These are phyloP conservation scores for Macroramphosus scolopax DNA, from an alignment of 2,797 vertebrate species.

Conservation along the genomic window DNA sequence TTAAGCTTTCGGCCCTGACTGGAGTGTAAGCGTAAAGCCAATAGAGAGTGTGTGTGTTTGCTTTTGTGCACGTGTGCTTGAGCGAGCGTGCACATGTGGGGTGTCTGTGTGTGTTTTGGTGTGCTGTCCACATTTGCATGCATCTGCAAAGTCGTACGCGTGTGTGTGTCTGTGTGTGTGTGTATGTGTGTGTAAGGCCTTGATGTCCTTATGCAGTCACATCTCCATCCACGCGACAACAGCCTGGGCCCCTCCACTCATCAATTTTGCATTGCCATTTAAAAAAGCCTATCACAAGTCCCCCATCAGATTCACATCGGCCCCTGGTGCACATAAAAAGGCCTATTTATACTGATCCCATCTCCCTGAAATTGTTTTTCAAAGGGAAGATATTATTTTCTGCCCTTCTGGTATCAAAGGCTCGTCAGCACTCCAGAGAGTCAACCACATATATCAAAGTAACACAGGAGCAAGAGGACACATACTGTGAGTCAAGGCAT, in stretches of 20 bases:
- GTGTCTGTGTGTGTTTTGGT: conserved; percentile 17
- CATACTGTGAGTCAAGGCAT: conserved; percentile 55
- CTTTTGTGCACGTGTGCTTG: conserved; percentile 11
- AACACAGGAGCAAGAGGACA: conserved; percentile 73
- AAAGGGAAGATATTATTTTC: conserved; percentile 82
- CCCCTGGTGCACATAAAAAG: conserved; percentile 77
- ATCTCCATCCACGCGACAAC: conserved; percentile 76
- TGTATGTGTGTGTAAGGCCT: conserved; percentile 54
- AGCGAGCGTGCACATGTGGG: conserved; percentile 10
- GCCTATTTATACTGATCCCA: conserved; percentile 81
- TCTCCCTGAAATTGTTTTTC: conserved; percentile 82
- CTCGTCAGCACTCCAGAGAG: conserved; percentile 71
- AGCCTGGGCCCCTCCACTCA: conserved; percentile 74
- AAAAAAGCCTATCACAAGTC: conserved; percentile 79
- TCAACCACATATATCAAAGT: conserved; percentile 76
- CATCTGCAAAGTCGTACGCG: conserved; percentile 17
- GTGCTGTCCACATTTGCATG: conserved; percentile 50
- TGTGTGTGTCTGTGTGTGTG: conserved; percentile 10
- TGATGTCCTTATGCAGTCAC: conserved; percentile 81
- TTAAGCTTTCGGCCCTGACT: conserved; percentile 65
- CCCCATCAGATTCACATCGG: conserved; percentile 76
- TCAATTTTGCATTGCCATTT: conserved; percentile 84
- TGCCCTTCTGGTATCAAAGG: conserved; percentile 80
- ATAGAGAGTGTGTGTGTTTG: conserved; percentile 35
- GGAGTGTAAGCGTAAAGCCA: conserved; percentile 57